Conservation (phyloP, 2,113 vertebrate species). For the Callaeas wilsoni region DNA sequence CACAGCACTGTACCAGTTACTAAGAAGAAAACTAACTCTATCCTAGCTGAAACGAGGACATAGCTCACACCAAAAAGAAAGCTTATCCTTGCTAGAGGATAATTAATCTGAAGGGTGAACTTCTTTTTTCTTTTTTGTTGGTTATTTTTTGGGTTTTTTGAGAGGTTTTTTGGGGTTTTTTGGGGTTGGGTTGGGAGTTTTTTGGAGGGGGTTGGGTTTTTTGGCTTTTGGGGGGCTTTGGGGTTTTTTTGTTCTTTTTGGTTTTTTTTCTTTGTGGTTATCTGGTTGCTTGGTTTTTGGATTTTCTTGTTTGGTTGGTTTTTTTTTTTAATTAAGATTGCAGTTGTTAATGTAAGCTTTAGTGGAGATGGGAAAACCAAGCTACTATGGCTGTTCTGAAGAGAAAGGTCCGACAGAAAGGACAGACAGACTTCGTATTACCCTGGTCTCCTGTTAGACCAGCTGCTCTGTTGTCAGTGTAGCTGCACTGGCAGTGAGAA, state of each 20-base stretch:
- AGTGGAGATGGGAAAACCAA: neutral
- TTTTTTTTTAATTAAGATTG: neutral
- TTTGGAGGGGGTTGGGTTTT: no score
- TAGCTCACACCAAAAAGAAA: neutral
- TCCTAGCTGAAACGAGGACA: neutral
- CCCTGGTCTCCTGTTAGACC: neutral
- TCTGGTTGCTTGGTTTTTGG: no score
- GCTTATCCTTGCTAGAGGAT: neutral
- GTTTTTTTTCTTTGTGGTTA: no score
- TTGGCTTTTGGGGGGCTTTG: no score
- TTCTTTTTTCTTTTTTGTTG: rapidly evolving
- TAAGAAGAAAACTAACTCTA: neutral
- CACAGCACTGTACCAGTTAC: neutral
- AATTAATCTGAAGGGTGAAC: neutral
- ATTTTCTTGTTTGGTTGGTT: no score
- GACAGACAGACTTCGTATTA: neutral
- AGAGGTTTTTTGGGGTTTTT: no score
- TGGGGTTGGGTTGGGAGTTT: no score
- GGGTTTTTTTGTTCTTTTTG: no score
- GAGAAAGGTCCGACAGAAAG: neutral
- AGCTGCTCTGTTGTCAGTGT: neutral
- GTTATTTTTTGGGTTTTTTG: no score
- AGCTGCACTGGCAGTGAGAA: neutral
- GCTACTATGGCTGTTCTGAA: neutral
- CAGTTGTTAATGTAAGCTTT: neutral